Evolutionary conservation across 2,888 invertebrate genomes (phyloP).

Genomic region (Drosophila multiciliata): DNA sequence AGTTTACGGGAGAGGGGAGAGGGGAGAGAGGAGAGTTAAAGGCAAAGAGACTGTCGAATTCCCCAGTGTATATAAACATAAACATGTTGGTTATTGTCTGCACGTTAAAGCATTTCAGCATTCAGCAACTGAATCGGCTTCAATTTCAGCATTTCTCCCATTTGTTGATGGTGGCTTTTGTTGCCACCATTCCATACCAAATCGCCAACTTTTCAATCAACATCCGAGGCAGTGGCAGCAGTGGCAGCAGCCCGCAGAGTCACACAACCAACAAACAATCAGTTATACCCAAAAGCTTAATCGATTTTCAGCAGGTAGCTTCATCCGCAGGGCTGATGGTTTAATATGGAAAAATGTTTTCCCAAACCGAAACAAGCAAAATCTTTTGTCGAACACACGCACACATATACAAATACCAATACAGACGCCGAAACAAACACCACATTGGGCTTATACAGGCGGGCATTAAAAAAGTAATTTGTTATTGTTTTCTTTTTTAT

Average conservation of each 20-base stretch:
- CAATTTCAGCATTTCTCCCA: constrained; percentile 18
- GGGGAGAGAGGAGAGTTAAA: neutral
- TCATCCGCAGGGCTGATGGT: constrained; percentile 45
- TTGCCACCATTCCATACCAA: constrained; percentile 21
- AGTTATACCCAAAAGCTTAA: constrained; percentile 69
- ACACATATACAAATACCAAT: constrained; percentile 17
- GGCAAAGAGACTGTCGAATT: constrained; percentile 33
- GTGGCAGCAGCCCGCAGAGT: constrained; percentile 28
- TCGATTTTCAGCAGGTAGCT: constrained; percentile 68
- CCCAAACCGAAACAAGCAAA: constrained; percentile 60
- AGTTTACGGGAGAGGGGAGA: neutral
- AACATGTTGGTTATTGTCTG: constrained; percentile 63
- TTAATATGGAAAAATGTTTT: constrained; percentile 70
- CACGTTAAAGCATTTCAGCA: constrained; percentile 39
- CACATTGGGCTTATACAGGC: constrained; percentile 31
- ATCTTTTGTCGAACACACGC: constrained; percentile 63
- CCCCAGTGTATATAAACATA: constrained; percentile 60
- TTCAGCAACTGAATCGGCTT: constrained; percentile 10
- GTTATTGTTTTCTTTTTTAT: constrained; percentile 62
- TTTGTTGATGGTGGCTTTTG: constrained; percentile 4
- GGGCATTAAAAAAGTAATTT: constrained; percentile 66
- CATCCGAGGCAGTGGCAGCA: constrained; percentile 25
- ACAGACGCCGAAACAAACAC: constrained; percentile 12
- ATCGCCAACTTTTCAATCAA: constrained; percentile 63
- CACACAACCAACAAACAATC: constrained; percentile 59